Evolutionary conservation across 1,140 invertebrate species (phyloP).

Genomic region (Drosophila seguyi): DNA sequence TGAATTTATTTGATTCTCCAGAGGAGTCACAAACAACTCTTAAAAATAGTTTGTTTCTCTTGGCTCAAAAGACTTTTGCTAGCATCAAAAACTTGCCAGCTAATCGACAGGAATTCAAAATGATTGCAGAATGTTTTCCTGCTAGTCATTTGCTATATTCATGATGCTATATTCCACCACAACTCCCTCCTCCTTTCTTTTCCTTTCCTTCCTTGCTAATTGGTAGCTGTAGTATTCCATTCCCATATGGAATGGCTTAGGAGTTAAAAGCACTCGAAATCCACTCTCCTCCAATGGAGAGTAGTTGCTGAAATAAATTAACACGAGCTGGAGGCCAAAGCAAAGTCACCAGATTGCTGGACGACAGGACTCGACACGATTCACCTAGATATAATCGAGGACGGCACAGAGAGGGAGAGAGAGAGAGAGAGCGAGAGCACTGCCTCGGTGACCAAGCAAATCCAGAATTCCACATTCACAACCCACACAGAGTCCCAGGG

Average conservation of each 20-base stretch:
- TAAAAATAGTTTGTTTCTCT: not conserved
- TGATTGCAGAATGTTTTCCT: slow-evolving; percentile 1
- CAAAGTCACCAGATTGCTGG: slow-evolving; percentile 17
- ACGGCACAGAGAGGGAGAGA: no score
- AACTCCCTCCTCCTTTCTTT: no score
- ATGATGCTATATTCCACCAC: no score
- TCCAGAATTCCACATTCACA: slow-evolving; percentile 6
- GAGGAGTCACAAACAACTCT: not conserved
- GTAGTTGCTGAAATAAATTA: slow-evolving; percentile 14
- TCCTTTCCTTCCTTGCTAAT: slow-evolving; percentile 10
- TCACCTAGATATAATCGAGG: slow-evolving; percentile 13
- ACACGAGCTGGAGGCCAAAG: not conserved
- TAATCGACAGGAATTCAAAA: slow-evolving; percentile 5
- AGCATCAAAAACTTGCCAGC: not conserved
- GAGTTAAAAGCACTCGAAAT: slow-evolving; percentile 12
- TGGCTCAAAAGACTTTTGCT: not conserved
- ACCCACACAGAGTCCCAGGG: not conserved
- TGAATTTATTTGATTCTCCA: not conserved
- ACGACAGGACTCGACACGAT: not conserved
- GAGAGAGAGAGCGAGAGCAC: no score
- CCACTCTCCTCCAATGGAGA: slow-evolving; percentile 11
- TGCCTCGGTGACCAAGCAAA: slow-evolving; percentile 17
- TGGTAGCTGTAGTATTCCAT: slow-evolving; percentile 1
- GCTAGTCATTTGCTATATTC: slow-evolving; percentile 6
- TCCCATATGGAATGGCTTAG: slow-evolving; percentile 6